Percentiles rank a stretch among this genome's conserved stretches.
These are phyloP conservation scores for Sarcophaga carnaria DNA, from an alignment of 2,888 invertebrate species.

Conservation along the genomic window DNA sequence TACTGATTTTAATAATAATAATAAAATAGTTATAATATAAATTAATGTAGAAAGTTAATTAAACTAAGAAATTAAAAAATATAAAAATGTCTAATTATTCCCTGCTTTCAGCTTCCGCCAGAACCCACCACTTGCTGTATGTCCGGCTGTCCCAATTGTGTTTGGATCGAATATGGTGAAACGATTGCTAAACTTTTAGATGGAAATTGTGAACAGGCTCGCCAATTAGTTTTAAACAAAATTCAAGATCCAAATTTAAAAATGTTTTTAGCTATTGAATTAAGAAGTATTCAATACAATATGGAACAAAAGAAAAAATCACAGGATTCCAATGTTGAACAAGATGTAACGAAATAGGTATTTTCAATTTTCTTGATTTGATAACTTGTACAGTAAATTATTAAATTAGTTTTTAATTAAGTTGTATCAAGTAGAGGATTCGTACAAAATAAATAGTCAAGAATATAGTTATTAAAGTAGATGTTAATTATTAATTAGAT, in stretches of 20 bases:
- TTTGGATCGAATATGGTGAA: constrained; percentile 95
- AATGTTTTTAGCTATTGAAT: constrained; percentile 91
- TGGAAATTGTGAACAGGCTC: constrained; percentile 87
- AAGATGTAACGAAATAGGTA: neutral
- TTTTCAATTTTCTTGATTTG: neutral
- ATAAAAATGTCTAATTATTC: neutral
- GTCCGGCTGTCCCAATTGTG: constrained; percentile 96
- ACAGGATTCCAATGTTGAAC: neutral
- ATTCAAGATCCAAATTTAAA: constrained; percentile 91
- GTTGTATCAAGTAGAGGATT: neutral
- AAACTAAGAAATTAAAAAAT: too few relatives aligned
- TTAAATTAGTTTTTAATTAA: neutral
- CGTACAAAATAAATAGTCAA: too few relatives aligned
- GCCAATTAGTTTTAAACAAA: constrained; percentile 88
- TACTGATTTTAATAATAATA: too few relatives aligned
- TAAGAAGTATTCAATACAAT: constrained; percentile 81
- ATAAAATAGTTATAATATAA: too few relatives aligned
- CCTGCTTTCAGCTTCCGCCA: constrained; percentile 77
- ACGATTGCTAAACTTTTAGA: constrained; percentile 85
- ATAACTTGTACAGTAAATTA: neutral
- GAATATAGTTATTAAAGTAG: too few relatives aligned
- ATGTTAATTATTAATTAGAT: too few relatives aligned
- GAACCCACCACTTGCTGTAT: constrained; percentile 93
- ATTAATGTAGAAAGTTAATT: too few relatives aligned
- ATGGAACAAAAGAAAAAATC: constrained; percentile 19